phyloP scores from a whole-genome alignment of 1,140 invertebrate species.

The Cherax quadricarinatus region DNA sequence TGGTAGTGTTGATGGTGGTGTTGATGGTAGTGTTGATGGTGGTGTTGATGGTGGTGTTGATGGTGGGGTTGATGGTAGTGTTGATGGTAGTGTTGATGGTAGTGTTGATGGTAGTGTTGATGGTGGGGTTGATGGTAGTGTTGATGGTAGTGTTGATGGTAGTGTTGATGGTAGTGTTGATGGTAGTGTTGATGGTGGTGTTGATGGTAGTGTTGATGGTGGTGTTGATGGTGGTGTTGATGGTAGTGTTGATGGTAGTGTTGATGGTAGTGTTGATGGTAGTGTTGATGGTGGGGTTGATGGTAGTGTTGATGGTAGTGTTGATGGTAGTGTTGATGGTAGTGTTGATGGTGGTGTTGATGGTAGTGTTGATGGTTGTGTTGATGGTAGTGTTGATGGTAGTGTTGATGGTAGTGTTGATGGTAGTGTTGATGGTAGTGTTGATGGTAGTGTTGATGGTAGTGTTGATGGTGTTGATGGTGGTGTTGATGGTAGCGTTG shows the following conservation, averaged over 20 bases:
- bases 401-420: neutral
- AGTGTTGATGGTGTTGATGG: too few species aligned
- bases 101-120: too few species aligned
- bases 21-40: neutral
- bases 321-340: neutral
- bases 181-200: neutral
- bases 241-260: too few species aligned
- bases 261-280: too few species aligned
- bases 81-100: too few species aligned
- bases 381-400: neutral
- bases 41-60: neutral
- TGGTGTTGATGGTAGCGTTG: too few species aligned
- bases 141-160: too few species aligned
- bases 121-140: too few species aligned
- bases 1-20: slow-evolving; percentile 6
- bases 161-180: neutral
- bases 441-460: too few species aligned
- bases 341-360: neutral
- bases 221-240: neutral
- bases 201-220: neutral
- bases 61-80: too few species aligned
- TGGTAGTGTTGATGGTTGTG: slow-evolving; percentile 5
- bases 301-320: neutral
- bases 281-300: too few species aligned
- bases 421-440: too few species aligned